Base-by-base conservation (phyloP, 2,113 vertebrate genomes). In the Neofelis nebulosa region DNA sequence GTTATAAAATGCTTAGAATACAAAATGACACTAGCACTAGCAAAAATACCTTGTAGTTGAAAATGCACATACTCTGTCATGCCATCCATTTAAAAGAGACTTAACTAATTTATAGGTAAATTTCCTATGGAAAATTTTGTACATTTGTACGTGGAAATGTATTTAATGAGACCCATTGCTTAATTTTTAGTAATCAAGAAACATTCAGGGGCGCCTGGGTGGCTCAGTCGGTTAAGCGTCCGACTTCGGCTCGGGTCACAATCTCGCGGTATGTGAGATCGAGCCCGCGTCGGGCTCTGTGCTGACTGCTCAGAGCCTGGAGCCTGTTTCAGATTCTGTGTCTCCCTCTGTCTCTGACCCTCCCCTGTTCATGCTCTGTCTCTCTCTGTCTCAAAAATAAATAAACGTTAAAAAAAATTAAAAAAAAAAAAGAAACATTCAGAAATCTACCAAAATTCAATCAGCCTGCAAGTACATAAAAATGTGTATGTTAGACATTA, bases 221-320 rank as follows among this genome's bases (percentile, higher is more conserved):
- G 7, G 45, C 45, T 45, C 7, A 45, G 45, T 45, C 45, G 7
- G 45, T 9, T 45, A 45, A 45, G 45, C 45, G 7, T 9, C 45
- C 7, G 7, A 45, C 45, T 45, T 45, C 0, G 45, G 45, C 45
- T 45, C 0, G 0, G 45, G 45, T 45, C 45, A 45, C 45, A 2
- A 45, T 45, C 45, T 45, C 45, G 7, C 7, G 1, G 45, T 45
- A 7, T 9, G 45, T 45, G 45, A 7, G 45, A 9, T 45, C 45
- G 7, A 45, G 45, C 45, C 45, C 45, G 45, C 1, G 7, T 45
- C 7, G 8, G 45, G 7, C 45, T 45, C 45, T 45, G 45, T 2
- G 45, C 45, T 45, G 45, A 45, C 1, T 0, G 45, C 45, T 45
- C 45, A 45, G 45, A 45, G 8, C 7, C 45, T 45, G 45, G 45